Conservation (phyloP, 2,888 invertebrate genomes). For the Toxonevra muliebris region DNA sequence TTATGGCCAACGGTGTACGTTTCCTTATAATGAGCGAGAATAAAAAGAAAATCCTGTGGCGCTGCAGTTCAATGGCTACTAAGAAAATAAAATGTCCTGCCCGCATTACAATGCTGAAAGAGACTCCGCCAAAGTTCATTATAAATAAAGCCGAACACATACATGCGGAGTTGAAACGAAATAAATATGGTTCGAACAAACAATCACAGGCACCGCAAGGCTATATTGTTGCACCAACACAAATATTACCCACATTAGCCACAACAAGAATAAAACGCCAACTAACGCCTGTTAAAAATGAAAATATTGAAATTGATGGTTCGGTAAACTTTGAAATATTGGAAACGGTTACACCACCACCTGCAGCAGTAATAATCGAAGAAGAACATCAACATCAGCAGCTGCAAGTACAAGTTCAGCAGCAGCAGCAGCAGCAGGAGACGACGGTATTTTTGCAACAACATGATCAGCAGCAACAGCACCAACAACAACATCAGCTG, state of each 20-base stretch:
- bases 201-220: constrained; percentile 32
- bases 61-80: constrained; percentile 65
- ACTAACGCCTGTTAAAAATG: constrained; percentile 29
- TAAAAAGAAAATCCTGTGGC: constrained; percentile 64
- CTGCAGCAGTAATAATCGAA: constrained; percentile 4
- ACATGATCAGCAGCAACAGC: constrained; percentile 9
- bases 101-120: constrained; percentile 64
- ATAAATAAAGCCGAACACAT: constrained; percentile 63
- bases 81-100: constrained; percentile 65
- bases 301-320: constrained; percentile 48
- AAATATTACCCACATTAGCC: background rate
- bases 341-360: constrained; percentile 24
- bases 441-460: constrained; percentile 7
- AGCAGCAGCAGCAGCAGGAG: constrained; percentile 22
- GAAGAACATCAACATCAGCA: constrained; percentile 1
- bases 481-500: constrained; percentile 26
- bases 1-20: constrained; percentile 65
- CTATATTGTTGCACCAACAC: constrained; percentile 21
- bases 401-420: constrained; percentile 8
- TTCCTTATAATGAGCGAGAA: constrained; percentile 66
- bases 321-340: constrained; percentile 49
- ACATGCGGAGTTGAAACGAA: constrained; percentile 64
- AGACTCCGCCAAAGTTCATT: constrained; percentile 63
- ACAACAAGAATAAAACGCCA: too few relatives aligned
- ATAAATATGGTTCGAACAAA: constrained; percentile 62